Evolutionary conservation across 2,113 vertebrate species (phyloP).

Genomic region (Alouatta palliata): DNA sequence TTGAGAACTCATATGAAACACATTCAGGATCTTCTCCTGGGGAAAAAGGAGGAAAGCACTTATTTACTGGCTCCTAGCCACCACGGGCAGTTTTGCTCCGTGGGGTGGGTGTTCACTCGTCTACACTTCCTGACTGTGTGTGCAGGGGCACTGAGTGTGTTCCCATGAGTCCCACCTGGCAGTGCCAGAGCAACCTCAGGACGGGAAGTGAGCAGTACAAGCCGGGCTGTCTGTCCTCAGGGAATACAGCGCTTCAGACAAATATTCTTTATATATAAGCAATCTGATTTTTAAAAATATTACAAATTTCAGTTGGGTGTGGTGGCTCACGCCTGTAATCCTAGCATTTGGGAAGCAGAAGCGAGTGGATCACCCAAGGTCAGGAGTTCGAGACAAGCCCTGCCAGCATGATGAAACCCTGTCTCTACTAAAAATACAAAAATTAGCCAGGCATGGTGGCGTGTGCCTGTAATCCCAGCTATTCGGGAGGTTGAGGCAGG

Average conservation of each 20-base stretch:
- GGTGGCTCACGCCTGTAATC: no score
- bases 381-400: no score
- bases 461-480: no score
- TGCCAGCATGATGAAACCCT: no score
- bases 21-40: background rate
- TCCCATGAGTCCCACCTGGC: accelerated
- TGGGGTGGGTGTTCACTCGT: background rate
- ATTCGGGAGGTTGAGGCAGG: no score
- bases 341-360: no score
- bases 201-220: background rate
- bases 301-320: background rate
- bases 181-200: background rate
- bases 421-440: no score
- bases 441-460: no score
- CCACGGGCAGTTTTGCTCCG: background rate
- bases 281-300: background rate
- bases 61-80: background rate
- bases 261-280: background rate
- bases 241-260: background rate
- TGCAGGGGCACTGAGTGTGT: background rate
- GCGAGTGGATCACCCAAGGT: no score
- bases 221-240: background rate
- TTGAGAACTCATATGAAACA: background rate
- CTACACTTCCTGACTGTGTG: background rate
- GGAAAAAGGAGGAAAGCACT: background rate